Evolutionary conservation across 1,140 invertebrate genomes (phyloP).

Genomic region (Drosophila tristis): DNA sequence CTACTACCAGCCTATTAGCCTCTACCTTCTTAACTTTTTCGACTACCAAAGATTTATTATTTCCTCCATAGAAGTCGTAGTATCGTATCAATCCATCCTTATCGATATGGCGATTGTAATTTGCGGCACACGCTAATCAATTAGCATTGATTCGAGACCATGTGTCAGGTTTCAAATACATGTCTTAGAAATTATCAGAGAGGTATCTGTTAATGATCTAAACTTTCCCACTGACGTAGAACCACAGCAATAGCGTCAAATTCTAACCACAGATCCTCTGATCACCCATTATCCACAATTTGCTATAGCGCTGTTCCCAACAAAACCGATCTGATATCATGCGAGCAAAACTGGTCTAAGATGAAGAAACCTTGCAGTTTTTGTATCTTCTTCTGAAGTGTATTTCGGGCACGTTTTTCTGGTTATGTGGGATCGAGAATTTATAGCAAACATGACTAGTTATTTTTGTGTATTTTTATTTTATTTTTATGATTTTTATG

Average conservation of each 20-base stretch:
- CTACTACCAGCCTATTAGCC: no score
- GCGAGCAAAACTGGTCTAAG: slow-evolving; percentile 38
- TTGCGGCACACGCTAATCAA: slow-evolving; percentile 49
- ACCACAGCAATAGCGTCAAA: neutral
- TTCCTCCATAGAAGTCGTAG: slow-evolving; percentile 4
- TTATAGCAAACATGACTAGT: slow-evolving; percentile 49
- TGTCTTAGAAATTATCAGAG: slow-evolving; percentile 43
- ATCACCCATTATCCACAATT: neutral
- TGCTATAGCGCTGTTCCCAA: neutral
- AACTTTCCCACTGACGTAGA: slow-evolving; percentile 63
- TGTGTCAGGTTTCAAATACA: slow-evolving; percentile 33
- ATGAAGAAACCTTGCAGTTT: slow-evolving; percentile 14
- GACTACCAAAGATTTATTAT: neutral
- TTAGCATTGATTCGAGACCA: slow-evolving; percentile 53
- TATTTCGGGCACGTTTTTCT: slow-evolving; percentile 64
- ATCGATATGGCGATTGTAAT: slow-evolving; percentile 23
- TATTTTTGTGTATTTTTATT: slow-evolving; percentile 20
- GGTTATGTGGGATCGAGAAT: slow-evolving; percentile 53
- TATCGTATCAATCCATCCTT: slow-evolving; percentile 18
- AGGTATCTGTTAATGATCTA: slow-evolving; percentile 18
- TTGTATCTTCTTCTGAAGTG: slow-evolving; percentile 4
- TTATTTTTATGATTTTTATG: neutral
- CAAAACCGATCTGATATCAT: neutral
- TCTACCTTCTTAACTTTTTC: no score
- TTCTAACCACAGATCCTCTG: slow-evolving; percentile 6